Percentiles rank a stretch among this genome's conserved stretches.
phyloP scores from a whole-genome alignment of 2,113 vertebrate species.

The Sylvietta virens region DNA sequence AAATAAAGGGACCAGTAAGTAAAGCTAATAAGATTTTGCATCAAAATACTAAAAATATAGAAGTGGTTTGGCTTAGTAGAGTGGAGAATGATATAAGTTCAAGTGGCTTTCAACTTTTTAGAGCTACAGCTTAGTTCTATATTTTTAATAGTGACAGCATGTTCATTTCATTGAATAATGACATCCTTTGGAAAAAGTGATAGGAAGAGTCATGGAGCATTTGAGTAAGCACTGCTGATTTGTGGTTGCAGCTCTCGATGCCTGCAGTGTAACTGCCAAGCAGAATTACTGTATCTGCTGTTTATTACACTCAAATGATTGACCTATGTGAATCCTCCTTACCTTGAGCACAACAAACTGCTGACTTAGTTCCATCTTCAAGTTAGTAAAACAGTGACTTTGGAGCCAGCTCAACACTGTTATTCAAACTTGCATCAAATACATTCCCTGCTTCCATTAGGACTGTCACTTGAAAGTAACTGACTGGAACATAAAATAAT shows the following conservation, averaged over 20 bases:
- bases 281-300: constrained; percentile 50
- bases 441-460: constrained; percentile 6
- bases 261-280: constrained; percentile 10
- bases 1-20: background rate
- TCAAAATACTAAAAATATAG: background rate
- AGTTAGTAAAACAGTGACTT: constrained; percentile 31
- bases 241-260: background rate
- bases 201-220: constrained; percentile 35
- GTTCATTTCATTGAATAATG: constrained; percentile 34
- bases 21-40: background rate
- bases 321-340: constrained; percentile 38
- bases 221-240: constrained; percentile 48
- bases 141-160: constrained; percentile 5
- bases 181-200: constrained; percentile 9
- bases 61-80: background rate
- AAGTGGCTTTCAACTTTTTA: background rate
- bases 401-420: constrained; percentile 14
- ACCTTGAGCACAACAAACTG: constrained; percentile 41
- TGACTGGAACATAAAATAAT: constrained; percentile 51
- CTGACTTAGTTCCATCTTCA: constrained; percentile 30
- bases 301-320: constrained; percentile 51
- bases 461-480: constrained; percentile 11
- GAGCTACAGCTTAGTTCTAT: background rate
- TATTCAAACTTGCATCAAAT: constrained; percentile 11
- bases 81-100: background rate